A percentile compares a stretch with the other conserved stretches of the same genome.
These are phyloP conservation scores for Athalia rosae DNA, from an alignment of 2,888 invertebrate genomes.

Conservation along the genomic window DNA sequence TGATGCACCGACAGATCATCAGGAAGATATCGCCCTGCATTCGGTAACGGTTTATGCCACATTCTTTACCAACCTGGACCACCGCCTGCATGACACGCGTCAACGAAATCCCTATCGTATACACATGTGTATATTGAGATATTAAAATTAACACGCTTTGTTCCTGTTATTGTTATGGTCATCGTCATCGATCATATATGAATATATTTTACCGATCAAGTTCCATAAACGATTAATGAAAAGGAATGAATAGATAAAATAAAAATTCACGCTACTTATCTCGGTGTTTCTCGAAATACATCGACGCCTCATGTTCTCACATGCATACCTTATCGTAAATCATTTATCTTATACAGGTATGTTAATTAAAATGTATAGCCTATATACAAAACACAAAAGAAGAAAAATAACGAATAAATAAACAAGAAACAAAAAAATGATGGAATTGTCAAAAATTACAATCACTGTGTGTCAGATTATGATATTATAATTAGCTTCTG, in stretches of 20 bases:
- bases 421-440: background rate
- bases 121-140: background rate
- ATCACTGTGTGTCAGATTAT: conserved; percentile 29
- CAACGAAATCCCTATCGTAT: background rate
- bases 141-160: conserved; percentile 21
- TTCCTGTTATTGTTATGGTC: background rate
- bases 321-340: background rate
- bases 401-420: too few relatives aligned
- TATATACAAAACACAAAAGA: background rate
- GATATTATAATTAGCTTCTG: conserved; percentile 14
- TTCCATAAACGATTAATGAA: too few relatives aligned
- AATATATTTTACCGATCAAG: too few relatives aligned
- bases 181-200: too few relatives aligned
- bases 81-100: conserved; percentile 15
- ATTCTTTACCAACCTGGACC: conserved; percentile 30
- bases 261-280: too few relatives aligned
- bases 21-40: conserved; percentile 41
- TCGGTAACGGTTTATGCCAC: conserved; percentile 41
- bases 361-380: background rate
- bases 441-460: conserved; percentile 35
- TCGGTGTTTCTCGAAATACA: background rate
- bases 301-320: background rate
- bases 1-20: conserved; percentile 27
- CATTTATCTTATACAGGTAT: conserved; percentile 1
- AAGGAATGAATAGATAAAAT: too few relatives aligned